Evolutionary conservation across 37 sponge, comb jelly and placozoan species (phyloP).

Genomic region (Amphimedon queenslandica): DNA sequence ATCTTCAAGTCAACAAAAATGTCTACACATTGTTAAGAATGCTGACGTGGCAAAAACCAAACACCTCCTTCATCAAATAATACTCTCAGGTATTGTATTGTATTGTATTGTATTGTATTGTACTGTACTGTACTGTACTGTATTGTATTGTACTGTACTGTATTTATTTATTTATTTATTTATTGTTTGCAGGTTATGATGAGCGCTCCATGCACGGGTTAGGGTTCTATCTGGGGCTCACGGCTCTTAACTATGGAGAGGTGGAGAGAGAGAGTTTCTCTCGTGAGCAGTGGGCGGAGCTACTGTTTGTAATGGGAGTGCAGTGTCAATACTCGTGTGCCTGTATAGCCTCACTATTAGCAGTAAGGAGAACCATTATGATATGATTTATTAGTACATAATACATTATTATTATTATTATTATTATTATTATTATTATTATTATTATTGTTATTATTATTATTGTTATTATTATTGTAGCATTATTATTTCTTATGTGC

Average conservation of each 20-base stretch:
- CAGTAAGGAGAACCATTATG: slow-evolving; percentile 23
- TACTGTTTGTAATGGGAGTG: slow-evolving; percentile 46
- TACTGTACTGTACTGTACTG: slow-evolving; percentile 27
- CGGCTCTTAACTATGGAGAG: slow-evolving; percentile 72
- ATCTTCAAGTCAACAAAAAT: no score
- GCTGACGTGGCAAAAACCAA: slow-evolving; percentile 37
- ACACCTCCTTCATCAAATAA: slow-evolving; percentile 69
- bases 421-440: no score
- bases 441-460: neutral
- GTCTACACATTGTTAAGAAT: neutral
- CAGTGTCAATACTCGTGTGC: slow-evolving; percentile 47
- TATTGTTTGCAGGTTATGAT: slow-evolving; percentile 13
- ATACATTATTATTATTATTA: no score
- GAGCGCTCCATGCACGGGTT: slow-evolving; percentile 32
- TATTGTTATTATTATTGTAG: slow-evolving; percentile 14
- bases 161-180: neutral
- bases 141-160: neutral
- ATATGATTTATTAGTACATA: no score
- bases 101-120: neutral
- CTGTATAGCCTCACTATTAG: slow-evolving; percentile 15
- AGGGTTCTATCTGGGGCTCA: slow-evolving; percentile 44
- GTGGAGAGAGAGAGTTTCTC: slow-evolving; percentile 19
- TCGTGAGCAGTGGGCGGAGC: slow-evolving; percentile 24
- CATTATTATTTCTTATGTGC: slow-evolving; percentile 48
- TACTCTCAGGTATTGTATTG: slow-evolving; percentile 33